phyloP scores from a whole-genome alignment of 53 echinoderm and acorn worm species.

The Zoroaster sp. region DNA sequence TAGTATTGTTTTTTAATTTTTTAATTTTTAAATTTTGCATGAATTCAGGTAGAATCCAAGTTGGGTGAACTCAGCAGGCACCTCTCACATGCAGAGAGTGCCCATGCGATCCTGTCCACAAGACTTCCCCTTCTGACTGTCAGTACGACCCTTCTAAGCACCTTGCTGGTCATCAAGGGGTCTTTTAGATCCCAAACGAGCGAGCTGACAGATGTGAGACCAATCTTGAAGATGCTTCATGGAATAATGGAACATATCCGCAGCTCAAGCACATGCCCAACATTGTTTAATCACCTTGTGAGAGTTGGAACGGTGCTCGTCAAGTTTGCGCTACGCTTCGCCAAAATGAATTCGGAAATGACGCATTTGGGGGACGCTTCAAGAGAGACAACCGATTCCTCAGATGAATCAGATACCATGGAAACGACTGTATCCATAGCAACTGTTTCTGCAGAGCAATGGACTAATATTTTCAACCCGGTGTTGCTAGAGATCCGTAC shows the following conservation, averaged over 20 bases:
- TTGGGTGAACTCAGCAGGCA: neutral
- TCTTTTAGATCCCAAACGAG: neutral
- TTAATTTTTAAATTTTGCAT: neutral
- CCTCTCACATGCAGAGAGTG: neutral
- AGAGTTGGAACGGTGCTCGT: neutral
- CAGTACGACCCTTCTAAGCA: neutral
- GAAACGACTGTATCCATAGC: neutral
- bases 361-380: neutral
- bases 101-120: neutral
- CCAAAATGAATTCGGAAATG: neutral
- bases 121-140: slow-evolving; percentile 8
- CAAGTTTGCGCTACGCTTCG: slow-evolving; percentile 5
- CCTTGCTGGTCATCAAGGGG: slow-evolving; percentile 4
- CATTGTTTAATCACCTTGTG: neutral
- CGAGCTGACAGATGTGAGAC: neutral
- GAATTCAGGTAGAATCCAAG: neutral
- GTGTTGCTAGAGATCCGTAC: neutral
- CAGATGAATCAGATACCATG: neutral
- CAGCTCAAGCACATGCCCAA: neutral
- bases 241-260: neutral
- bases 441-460: neutral
- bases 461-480: neutral
- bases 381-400: neutral
- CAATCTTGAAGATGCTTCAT: neutral
- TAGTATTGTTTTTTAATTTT: neutral